phyloP scores from a whole-genome alignment of 2,113 vertebrate genomes.

The Aegotheles bennettii region DNA sequence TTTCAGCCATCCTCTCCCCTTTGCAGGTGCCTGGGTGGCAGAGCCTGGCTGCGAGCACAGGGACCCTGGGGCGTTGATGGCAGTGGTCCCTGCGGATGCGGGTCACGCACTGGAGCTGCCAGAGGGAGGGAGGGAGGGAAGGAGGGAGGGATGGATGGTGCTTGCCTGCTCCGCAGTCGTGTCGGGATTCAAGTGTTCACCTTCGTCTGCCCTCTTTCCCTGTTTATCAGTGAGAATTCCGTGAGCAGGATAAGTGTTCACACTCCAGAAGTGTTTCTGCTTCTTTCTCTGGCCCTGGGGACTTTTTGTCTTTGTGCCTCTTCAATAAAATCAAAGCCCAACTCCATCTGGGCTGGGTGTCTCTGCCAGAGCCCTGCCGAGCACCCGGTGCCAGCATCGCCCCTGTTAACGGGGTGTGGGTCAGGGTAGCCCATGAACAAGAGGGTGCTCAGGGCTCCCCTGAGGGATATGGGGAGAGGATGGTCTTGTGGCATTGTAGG shows the following conservation, averaged over 20 bases:
- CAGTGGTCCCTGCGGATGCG: not conserved
- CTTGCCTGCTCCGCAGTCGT: accelerated
- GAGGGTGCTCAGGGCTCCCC: not conserved
- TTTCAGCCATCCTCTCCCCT: not conserved
- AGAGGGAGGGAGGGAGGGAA: too few species aligned
- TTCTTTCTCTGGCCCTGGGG: not conserved
- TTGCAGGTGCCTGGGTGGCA: accelerated
- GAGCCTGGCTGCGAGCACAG: accelerated
- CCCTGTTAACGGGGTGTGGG: accelerated
- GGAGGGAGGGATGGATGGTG: not conserved
- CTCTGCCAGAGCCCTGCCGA: not conserved
- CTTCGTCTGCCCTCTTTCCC: not conserved
- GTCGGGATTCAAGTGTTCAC: not conserved
- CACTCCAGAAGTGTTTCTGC: not conserved
- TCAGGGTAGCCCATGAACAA: not conserved
- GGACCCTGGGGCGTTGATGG: not conserved
- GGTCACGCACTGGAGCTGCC: not conserved
- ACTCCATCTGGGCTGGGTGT: not conserved
- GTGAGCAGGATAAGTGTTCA: not conserved
- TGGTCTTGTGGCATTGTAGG: not conserved
- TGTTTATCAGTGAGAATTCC: not conserved
- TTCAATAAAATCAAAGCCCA: too few species aligned
- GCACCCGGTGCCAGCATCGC: accelerated
- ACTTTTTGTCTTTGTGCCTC: not conserved
- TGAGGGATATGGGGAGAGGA: accelerated